A percentile compares a stretch with the other conserved stretches of the same genome.
Evolutionary conservation across 2,888 invertebrate genomes (phyloP).

Genomic region (Myopa testacea): DNA sequence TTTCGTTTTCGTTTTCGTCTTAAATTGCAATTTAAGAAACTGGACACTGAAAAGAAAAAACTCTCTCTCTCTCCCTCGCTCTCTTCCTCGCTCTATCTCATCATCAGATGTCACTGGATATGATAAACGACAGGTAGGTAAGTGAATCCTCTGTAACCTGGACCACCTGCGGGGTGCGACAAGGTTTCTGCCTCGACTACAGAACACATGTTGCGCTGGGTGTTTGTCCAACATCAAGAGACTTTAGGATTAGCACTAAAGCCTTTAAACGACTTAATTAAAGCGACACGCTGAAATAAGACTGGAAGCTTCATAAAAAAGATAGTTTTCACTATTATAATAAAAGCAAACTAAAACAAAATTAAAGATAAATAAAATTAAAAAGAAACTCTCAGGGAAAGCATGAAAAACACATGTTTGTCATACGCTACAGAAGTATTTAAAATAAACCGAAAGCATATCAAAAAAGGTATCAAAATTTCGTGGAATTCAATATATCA

Average conservation of each 20-base stretch:
- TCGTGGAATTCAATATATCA: constrained; percentile 10
- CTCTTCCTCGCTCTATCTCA: not conserved
- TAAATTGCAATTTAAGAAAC: too few species aligned
- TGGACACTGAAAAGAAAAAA: too few species aligned
- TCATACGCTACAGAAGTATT: not conserved
- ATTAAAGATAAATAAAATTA: not conserved
- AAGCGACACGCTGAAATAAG: not conserved
- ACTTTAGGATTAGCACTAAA: not conserved
- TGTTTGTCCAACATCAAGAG: not conserved
- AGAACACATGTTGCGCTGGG: not conserved
- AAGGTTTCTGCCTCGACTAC: not conserved
- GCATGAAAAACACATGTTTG: too few species aligned
- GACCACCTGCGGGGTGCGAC: constrained; percentile 1
- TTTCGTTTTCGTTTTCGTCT: too few species aligned
- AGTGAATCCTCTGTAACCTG: not conserved
- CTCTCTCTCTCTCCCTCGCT: too few species aligned
- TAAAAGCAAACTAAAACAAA: not conserved
- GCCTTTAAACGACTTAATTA: too few species aligned
- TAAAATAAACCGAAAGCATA: not conserved
- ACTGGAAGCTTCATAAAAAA: not conserved
- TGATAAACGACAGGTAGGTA: not conserved
- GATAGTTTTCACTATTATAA: not conserved
- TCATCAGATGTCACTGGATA: not conserved
- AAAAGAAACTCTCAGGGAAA: too few species aligned
- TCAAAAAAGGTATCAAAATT: not conserved